phyloP scores from a whole-genome alignment of 2,797 vertebrate species.

The Peromyscus attwateri region DNA sequence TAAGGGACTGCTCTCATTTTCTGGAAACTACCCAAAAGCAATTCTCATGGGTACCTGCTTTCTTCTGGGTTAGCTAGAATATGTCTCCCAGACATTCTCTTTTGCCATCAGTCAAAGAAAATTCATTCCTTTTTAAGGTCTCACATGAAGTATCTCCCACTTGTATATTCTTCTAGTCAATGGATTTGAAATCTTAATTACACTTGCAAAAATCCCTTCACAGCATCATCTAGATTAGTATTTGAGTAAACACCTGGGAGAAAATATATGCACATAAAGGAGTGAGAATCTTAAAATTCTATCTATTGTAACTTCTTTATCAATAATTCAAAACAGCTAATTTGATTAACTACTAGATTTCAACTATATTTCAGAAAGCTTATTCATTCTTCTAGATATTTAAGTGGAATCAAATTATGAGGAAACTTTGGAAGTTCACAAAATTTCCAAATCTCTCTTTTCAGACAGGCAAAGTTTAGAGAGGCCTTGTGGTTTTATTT shows the following conservation, averaged over 20 bases:
- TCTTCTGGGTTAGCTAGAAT: constrained; percentile 15
- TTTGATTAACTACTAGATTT: constrained; percentile 59
- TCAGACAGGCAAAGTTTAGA: constrained; percentile 60
- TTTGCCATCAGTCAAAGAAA: constrained; percentile 37
- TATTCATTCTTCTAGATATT: constrained; percentile 18
- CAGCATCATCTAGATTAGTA: not conserved
- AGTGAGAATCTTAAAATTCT: constrained; percentile 13
- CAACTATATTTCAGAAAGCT: constrained; percentile 30
- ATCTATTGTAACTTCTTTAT: constrained; percentile 10
- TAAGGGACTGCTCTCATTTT: not conserved
- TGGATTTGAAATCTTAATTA: constrained; percentile 17
- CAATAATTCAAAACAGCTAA: constrained; percentile 8
- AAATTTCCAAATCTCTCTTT: constrained; percentile 63
- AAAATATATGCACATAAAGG: not conserved
- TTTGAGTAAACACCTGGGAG: constrained; percentile 21
- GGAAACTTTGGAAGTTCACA: constrained; percentile 47
- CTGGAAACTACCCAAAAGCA: not conserved
- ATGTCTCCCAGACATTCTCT: constrained; percentile 35
- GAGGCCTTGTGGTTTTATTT: constrained; percentile 14
- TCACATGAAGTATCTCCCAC: not conserved
- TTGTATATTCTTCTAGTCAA: constrained; percentile 8
- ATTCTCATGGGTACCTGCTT: constrained; percentile 1
- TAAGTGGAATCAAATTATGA: not conserved
- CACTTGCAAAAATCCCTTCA: constrained; percentile 38
- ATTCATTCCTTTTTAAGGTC: constrained; percentile 31